Conservation (phyloP, 1,140 invertebrate species). For the Polypedilum pembai region DNA sequence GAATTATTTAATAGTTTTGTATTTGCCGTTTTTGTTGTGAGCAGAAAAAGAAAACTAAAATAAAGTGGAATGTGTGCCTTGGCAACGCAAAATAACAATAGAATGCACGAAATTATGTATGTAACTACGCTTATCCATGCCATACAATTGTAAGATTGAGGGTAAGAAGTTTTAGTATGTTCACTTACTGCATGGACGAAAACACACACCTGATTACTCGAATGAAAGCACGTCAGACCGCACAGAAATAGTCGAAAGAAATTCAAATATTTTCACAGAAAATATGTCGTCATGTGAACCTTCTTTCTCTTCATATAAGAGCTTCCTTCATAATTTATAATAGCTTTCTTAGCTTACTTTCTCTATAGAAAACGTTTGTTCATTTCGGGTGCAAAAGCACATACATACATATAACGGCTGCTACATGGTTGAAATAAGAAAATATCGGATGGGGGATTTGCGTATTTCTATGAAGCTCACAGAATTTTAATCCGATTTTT, state of each 20-base stretch:
- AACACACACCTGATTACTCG: not conserved
- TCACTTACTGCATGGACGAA: not conserved
- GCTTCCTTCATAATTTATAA: not conserved
- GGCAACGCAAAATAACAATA: too few species aligned
- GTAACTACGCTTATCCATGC: not conserved
- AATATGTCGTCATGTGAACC: conserved; percentile 5
- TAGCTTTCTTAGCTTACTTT: not conserved
- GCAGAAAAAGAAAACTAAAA: not conserved
- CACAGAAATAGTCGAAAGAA: not conserved
- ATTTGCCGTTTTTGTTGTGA: not conserved
- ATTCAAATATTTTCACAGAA: not conserved
- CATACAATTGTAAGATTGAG: not conserved
- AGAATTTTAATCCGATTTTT: conserved; percentile 24
- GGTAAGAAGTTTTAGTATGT: not conserved
- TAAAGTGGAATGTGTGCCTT: too few species aligned
- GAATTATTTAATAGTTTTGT: not conserved
- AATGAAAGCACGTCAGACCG: not conserved
- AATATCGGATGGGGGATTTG: not conserved
- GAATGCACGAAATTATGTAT: too few species aligned
- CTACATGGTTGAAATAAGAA: conserved; percentile 10
- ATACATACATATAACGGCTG: not conserved
- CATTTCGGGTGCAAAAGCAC: not conserved
- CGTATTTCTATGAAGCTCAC: conserved; percentile 15
- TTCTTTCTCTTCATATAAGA: not conserved
- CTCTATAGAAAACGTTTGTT: not conserved